Evolutionary conservation across 1,140 invertebrate species (phyloP), one percentile per base, ranked within the genome.

Genomic region (Samia ricini): DNA sequence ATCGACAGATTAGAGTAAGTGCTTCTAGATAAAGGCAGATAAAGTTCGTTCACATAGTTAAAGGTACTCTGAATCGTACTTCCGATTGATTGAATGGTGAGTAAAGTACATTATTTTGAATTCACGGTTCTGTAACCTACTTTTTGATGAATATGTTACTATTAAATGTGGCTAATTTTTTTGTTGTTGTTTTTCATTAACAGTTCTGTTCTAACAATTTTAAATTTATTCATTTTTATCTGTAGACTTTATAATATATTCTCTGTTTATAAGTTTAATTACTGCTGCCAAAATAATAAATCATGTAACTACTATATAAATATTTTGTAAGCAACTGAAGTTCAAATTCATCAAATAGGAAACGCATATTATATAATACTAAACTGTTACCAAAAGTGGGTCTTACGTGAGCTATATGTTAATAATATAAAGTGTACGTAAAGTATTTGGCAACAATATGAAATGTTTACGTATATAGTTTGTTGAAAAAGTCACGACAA

Each of bases 401-500:
- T 59, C 61, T 63, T 56, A 63, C 61, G 61, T 68, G 58, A 60
- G 33, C 36, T 49, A 48, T 4, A 48, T 22, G 59, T 61, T 64
- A 64, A 52, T 57, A 63, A 66, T 62, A 68, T 71, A 52, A 67
- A 65, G 51, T 69, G 50, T 57, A 61, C 66, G 70, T 69, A 68
- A 62, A 74, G 74, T 67, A 76, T 78, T 77, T 77, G 68, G 63
- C 73, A 76, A 81, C 74, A 69, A 72, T 50, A 70, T 60, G 61
- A 69, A 74, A 74, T 82, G 60, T 85, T 82, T 85, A 73, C 72
- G 21, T 54, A 72, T 23, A 65, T 61, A 64, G 76, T 82, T 82
- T 79, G 75, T 76, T 69, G 71, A 72, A 84, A 83, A 85, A 76
- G 61, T 86, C 73, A 62, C 83, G 74, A 69, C 70, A 64, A 81